These are phyloP conservation scores for Mormyrus hasselquistii DNA, from an alignment of 2,797 vertebrate species.

Conservation along the genomic window DNA sequence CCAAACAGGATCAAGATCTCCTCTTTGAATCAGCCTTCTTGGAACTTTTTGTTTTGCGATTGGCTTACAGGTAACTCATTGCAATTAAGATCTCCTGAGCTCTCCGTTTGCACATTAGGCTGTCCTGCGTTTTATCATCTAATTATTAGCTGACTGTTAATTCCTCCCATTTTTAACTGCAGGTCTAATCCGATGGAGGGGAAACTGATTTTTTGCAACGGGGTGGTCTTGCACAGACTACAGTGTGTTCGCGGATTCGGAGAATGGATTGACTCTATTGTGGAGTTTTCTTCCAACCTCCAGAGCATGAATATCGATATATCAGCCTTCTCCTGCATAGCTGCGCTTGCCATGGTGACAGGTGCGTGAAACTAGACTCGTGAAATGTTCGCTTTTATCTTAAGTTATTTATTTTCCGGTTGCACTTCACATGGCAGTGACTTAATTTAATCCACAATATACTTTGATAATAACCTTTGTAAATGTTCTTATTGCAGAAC, in stretches of 20 bases:
- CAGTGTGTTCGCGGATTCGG: constrained; percentile 98
- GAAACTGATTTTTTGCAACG: constrained; percentile 98
- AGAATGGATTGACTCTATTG: constrained; percentile 97
- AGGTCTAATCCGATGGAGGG: constrained; percentile 98
- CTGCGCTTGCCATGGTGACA: constrained; percentile 97
- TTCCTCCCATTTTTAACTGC: constrained; percentile 59
- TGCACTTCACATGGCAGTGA: neutral
- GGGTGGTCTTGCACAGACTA: constrained; percentile 91
- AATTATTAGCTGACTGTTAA: neutral
- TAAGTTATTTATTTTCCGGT: neutral
- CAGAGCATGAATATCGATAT: constrained; percentile 98
- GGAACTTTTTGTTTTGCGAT: constrained; percentile 91
- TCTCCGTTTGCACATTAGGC: constrained; percentile 64
- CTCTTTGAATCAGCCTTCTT: constrained; percentile 97
- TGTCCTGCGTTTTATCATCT: constrained; percentile 67
- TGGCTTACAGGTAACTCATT: constrained; percentile 85
- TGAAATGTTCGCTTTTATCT: constrained; percentile 6
- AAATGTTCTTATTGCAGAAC: constrained; percentile 66
- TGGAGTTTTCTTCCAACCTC: constrained; percentile 95
- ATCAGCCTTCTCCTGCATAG: constrained; percentile 97
- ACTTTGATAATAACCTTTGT: constrained; percentile 14
- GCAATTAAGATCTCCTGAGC: constrained; percentile 32
- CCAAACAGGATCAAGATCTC: constrained; percentile 92
- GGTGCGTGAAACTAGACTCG: constrained; percentile 55
- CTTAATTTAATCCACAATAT: neutral